Evolutionary conservation across 2,888 invertebrate genomes (phyloP).

Genomic region (Caenorhabditis sulstoni): DNA sequence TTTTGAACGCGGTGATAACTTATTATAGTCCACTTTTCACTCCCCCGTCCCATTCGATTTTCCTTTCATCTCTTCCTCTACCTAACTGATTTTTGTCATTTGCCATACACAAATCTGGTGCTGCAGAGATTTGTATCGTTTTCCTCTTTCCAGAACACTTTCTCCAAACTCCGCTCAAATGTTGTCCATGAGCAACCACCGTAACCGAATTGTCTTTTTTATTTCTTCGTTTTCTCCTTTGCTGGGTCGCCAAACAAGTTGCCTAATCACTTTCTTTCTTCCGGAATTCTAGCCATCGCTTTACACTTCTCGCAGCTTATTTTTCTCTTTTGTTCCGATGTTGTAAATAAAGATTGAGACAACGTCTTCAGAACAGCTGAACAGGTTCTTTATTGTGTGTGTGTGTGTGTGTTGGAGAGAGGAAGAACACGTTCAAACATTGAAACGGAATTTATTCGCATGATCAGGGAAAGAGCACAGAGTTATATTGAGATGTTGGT

Average conservation of each 20-base stretch:
- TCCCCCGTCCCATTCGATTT: constrained; percentile 21
- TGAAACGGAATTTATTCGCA: constrained; percentile 36
- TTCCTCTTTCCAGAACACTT: constrained; percentile 1
- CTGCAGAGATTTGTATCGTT: constrained; percentile 48
- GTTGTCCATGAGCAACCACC: constrained; percentile 56
- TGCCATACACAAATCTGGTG: constrained; percentile 63
- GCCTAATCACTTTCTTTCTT: constrained; percentile 43
- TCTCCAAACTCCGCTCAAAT: constrained; percentile 47
- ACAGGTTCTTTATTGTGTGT: neutral
- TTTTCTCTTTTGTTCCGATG: constrained; percentile 1
- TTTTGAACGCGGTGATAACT: constrained; percentile 52
- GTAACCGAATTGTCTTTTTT: constrained; percentile 18
- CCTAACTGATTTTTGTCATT: constrained; percentile 45
- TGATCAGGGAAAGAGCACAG: constrained; percentile 13
- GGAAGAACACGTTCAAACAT: constrained; percentile 33
- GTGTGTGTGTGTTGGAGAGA: neutral
- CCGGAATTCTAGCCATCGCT: constrained; percentile 60
- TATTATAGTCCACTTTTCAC: constrained; percentile 35
- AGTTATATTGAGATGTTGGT: constrained; percentile 1
- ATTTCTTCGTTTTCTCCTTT: constrained; percentile 28
- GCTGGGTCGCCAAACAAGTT: constrained; percentile 61
- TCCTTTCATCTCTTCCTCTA: constrained; percentile 40
- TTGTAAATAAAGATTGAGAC: constrained; percentile 41
- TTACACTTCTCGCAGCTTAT: constrained; percentile 30
- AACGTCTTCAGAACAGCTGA: neutral